Conservation (phyloP, 2,888 invertebrate genomes). For the Aleiodes leptofemur region DNA sequence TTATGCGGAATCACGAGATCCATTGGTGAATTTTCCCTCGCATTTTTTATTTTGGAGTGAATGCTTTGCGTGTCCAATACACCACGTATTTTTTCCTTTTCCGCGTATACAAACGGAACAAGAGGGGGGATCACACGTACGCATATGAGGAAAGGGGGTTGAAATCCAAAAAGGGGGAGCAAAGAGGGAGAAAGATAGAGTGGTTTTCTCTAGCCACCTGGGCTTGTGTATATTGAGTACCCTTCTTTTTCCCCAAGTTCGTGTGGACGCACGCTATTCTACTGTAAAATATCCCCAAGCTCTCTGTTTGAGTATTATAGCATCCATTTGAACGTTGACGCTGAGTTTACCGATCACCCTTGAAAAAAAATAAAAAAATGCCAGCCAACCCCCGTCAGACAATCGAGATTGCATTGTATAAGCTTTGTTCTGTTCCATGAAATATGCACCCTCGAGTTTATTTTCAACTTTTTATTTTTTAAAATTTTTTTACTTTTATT, state of each 20-base stretch:
- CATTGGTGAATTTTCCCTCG: constrained; percentile 32
- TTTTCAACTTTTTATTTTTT: constrained; percentile 13
- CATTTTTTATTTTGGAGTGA: constrained; percentile 17
- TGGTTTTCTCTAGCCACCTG: constrained; percentile 57
- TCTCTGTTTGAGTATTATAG: constrained; percentile 21
- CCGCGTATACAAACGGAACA: constrained; percentile 25
- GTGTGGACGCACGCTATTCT: constrained; percentile 59
- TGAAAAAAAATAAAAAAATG: constrained; percentile 21
- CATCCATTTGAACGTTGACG: constrained; percentile 32
- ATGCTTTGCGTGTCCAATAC: constrained; percentile 33
- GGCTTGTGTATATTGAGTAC: constrained; percentile 65
- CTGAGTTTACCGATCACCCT: constrained; percentile 22
- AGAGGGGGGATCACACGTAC: constrained; percentile 35
- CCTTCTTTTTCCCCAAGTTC: constrained; percentile 48
- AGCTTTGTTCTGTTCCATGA: constrained; percentile 19
- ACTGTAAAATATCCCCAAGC: constrained; percentile 57
- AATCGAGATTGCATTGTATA: not conserved
- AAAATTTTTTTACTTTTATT: no score
- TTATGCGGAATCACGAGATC: constrained; percentile 47
- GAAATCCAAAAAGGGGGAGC: constrained; percentile 68
- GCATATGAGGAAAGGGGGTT: constrained; percentile 63
- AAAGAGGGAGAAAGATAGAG: constrained; percentile 23
- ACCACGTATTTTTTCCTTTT: constrained; percentile 35
- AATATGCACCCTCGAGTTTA: constrained; percentile 36
- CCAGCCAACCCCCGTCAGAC: constrained; percentile 13